Base-by-base conservation (phyloP, 2,797 vertebrate genomes). In the Vespertilio murinus region DNA sequence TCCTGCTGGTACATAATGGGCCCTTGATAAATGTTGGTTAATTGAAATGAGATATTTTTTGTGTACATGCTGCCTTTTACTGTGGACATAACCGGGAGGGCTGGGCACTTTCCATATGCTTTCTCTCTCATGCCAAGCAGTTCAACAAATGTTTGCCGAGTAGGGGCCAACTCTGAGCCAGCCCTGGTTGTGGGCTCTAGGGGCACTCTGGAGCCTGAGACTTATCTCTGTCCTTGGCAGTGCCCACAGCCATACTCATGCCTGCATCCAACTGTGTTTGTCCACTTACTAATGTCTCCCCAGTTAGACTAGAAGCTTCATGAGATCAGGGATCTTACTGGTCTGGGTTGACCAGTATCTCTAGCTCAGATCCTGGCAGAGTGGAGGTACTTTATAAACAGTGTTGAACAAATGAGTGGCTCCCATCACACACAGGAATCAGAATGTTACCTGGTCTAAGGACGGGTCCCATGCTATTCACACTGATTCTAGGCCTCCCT, bases 21-120 rank as follows among this genome's bases (percentile, higher is more conserved):
- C 54, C 38, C 87, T 54, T 0, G 1, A 35, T 86, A 93, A 75
- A 47, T 3, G 45, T 20, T 59, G 49, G 64, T 65, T 70, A 54
- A 90, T 23, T 33, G 88, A 92, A 77, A 86, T 69, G 80, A 70
- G 93, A 52, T n/a, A 38, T 61, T 35, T 90, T 90, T 59, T 71
- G 70, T 42, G 13, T 67, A 38, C 84, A 65, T 0, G 8, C 16
- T 22, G 69, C 64, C 83, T 93, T 86, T 71, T 22, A 40, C 67
- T 2, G 7, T 13, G 80, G 80, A 70, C 84, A 92, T 71, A 79
- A 47, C n/a, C 80, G 80, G 75, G 47, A 65, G 38, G 40, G 38
- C 85, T 0, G 22, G 88, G 71, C 59, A 71, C 30, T 65, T 56
- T 28, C 77, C 84, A 47, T n/a, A 59, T 71, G 93, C 91, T 79